Evolutionary conservation across 2,888 invertebrate genomes (phyloP).

Genomic region (Micoletzkya japonica): DNA sequence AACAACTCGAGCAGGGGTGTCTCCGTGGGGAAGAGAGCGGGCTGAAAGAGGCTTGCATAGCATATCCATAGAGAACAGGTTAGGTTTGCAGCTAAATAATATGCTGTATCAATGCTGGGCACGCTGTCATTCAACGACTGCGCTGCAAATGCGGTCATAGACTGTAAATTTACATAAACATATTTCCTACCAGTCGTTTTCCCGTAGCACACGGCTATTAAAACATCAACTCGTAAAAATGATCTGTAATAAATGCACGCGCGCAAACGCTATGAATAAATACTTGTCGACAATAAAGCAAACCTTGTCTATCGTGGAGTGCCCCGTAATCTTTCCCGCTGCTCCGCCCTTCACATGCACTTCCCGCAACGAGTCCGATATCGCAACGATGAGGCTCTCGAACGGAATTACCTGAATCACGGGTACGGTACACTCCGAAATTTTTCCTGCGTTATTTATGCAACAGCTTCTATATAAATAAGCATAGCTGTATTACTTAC

Average conservation of each 20-base stretch:
- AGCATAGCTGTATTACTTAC: neutral
- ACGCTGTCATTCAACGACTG: no score
- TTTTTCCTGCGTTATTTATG: neutral
- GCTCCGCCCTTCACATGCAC: conserved; percentile 66
- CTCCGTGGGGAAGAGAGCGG: conserved; percentile 70
- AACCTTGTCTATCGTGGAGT: conserved; percentile 21
- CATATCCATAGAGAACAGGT: no score
- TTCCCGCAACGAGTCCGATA: conserved; percentile 80
- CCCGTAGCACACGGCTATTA: no score
- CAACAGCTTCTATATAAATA: neutral
- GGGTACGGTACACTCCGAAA: conserved; percentile 3
- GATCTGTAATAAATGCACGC: no score
- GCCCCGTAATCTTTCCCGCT: conserved; percentile 17
- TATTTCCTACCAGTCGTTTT: no score
- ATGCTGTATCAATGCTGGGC: no score
- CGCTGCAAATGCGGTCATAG: no score
- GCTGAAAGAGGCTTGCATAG: neutral
- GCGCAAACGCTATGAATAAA: no score
- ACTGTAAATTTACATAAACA: no score
- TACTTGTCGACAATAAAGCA: neutral
- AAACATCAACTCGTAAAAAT: no score
- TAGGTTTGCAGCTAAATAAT: no score
- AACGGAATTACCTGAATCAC: conserved; percentile 73
- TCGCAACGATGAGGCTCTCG: conserved; percentile 80
- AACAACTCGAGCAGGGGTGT: conserved; percentile 82